Percentiles rank a stretch among this genome's conserved stretches.
Conservation (phyloP, 2,888 invertebrate genomes). For the Ophion ventricosus region DNA sequence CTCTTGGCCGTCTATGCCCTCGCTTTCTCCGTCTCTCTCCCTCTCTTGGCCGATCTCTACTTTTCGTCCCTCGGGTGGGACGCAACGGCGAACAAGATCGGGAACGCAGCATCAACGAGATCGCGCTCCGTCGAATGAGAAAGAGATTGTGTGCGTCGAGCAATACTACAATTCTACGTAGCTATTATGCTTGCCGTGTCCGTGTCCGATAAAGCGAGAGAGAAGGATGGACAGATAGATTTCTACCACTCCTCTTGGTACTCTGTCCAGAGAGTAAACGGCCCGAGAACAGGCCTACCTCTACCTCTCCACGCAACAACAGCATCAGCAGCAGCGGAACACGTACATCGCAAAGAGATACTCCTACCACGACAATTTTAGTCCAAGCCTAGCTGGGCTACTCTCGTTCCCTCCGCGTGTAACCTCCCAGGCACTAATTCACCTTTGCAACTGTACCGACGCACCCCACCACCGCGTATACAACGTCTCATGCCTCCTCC, state of each 20-base stretch:
- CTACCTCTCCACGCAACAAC: slow-evolving; percentile 51
- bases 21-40: slow-evolving; percentile 47
- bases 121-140: slow-evolving; percentile 38
- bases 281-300: slow-evolving; percentile 57
- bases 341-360: slow-evolving; percentile 61
- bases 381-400: slow-evolving; percentile 62
- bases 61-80: slow-evolving; percentile 53
- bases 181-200: slow-evolving; percentile 47
- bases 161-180: slow-evolving; percentile 38
- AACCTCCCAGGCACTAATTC: slow-evolving; percentile 76
- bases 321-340: neutral
- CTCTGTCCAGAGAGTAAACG: slow-evolving; percentile 46
- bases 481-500: slow-evolving; percentile 61
- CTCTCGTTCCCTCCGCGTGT: slow-evolving; percentile 71
- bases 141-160: slow-evolving; percentile 54
- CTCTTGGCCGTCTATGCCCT: slow-evolving; percentile 32
- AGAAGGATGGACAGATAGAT: slow-evolving; percentile 23
- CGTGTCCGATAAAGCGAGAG: slow-evolving; percentile 33
- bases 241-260: slow-evolving; percentile 60
- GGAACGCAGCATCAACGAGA: slow-evolving; percentile 63
- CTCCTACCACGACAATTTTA: slow-evolving; percentile 67
- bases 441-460: slow-evolving; percentile 75
- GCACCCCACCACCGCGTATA: slow-evolving; percentile 58
- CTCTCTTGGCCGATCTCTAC: slow-evolving; percentile 45
- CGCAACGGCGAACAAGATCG: slow-evolving; percentile 18